Conservation (phyloP, 1,140 invertebrate species). For the Zophobas morio region DNA sequence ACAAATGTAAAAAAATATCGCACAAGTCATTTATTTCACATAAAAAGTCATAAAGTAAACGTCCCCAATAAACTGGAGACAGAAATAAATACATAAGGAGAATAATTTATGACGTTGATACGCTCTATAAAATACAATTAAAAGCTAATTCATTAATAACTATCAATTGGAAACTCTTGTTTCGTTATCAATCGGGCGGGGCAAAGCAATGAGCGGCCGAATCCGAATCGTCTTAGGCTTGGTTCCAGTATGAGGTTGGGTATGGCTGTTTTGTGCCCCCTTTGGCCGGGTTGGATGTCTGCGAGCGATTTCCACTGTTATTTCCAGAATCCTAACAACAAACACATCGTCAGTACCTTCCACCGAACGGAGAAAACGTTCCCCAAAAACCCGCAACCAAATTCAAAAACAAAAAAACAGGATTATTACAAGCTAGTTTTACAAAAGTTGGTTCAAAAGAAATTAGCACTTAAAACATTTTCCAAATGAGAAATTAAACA, state of each 20-base stretch:
- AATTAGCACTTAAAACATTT: constrained; percentile 5
- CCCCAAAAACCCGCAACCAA: constrained; percentile 13
- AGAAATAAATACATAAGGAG: constrained; percentile 54
- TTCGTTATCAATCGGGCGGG: constrained; percentile 47
- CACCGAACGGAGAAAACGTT: not conserved
- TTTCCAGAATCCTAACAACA: constrained; percentile 75
- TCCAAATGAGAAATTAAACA: not conserved
- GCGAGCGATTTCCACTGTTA: constrained; percentile 78
- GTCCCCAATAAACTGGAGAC: constrained; percentile 49
- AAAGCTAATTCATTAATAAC: constrained; percentile 46
- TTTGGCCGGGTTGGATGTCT: constrained; percentile 78
- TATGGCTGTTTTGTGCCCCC: constrained; percentile 77
- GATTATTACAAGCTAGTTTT: constrained; percentile 5
- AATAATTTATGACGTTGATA: constrained; percentile 56
- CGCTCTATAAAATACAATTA: constrained; percentile 54
- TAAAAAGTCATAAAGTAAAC: constrained; percentile 50
- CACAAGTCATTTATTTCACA: constrained; percentile 53
- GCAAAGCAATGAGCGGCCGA: constrained; percentile 54
- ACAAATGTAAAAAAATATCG: constrained; percentile 51
- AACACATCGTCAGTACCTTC: constrained; percentile 11
- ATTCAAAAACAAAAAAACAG: not conserved
- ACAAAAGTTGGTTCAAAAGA: constrained; percentile 6
- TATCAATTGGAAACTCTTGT: constrained; percentile 41
- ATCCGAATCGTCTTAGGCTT: constrained; percentile 60
- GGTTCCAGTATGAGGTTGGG: constrained; percentile 75